Conservation (phyloP, 2,888 invertebrate species). For the Lampropteryx suffumata region DNA sequence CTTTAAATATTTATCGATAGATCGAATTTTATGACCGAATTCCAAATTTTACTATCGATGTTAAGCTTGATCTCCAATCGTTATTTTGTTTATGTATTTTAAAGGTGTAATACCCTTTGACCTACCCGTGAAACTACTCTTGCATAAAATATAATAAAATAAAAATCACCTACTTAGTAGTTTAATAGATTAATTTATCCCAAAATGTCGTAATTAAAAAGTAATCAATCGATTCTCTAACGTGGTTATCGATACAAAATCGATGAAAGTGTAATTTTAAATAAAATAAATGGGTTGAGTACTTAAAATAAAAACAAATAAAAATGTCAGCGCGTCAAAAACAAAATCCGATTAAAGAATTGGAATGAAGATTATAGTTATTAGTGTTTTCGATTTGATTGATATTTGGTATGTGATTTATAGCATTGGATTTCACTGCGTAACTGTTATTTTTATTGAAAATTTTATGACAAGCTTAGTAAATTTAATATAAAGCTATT, state of each 20-base stretch:
- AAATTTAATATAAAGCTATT: not conserved
- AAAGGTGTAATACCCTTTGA: slow-evolving; percentile 33
- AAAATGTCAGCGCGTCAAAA: slow-evolving; percentile 7
- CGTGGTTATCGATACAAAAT: not conserved
- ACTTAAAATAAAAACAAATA: not conserved
- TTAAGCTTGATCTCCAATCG: slow-evolving; percentile 25
- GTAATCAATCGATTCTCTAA: slow-evolving; percentile 4
- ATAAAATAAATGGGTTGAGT: slow-evolving; percentile 8
- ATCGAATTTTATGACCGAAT: slow-evolving; percentile 35
- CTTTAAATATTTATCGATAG: slow-evolving; percentile 25
- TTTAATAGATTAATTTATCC: not conserved
- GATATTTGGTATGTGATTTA: slow-evolving; percentile 28
- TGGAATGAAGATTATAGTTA: slow-evolving; percentile 15
- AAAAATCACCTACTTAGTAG: slow-evolving; percentile 1
- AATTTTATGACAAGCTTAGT: slow-evolving; percentile 10
- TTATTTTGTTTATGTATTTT: slow-evolving; percentile 34
- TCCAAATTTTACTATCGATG: slow-evolving; percentile 34
- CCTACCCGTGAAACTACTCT: slow-evolving; percentile 21
- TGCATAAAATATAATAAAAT: slow-evolving; percentile 17
- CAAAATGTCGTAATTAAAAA: slow-evolving; percentile 9
- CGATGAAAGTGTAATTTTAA: slow-evolving; percentile 1
- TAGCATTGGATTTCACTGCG: slow-evolving; percentile 13
- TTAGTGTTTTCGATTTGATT: slow-evolving; percentile 19
- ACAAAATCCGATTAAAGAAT: slow-evolving; percentile 17
- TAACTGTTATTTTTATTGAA: slow-evolving; percentile 22